phyloP scores from a whole-genome alignment of 1,140 invertebrate genomes.

The Nilaparvata lugens region DNA sequence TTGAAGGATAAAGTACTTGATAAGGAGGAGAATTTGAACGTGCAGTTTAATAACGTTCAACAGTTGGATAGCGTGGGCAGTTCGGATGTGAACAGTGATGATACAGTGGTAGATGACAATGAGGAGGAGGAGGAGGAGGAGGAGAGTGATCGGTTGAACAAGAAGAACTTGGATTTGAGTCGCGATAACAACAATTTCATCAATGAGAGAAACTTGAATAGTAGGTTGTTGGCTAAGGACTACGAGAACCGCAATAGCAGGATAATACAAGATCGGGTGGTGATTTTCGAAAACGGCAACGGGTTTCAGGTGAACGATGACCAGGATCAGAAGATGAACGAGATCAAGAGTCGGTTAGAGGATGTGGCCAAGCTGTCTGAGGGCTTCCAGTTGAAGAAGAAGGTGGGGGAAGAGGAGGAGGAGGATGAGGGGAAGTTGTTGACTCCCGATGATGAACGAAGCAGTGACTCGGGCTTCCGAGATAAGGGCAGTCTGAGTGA shows the following conservation, averaged over 20 bases:
- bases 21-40: background rate
- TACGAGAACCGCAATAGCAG: background rate
- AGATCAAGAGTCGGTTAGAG: slow-evolving; percentile 24
- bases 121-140: slow-evolving; percentile 5
- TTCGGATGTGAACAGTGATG: background rate
- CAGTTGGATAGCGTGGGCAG: background rate
- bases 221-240: background rate
- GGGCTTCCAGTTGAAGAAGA: slow-evolving; percentile 11
- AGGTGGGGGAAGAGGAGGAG: slow-evolving; percentile 29
- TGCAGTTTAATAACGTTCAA: background rate
- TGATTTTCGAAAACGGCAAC: slow-evolving; percentile 1
- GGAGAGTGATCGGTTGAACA: background rate
- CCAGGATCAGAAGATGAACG: slow-evolving; percentile 24
- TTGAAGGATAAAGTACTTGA: background rate
- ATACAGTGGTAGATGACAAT: background rate
- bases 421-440: slow-evolving; percentile 39
- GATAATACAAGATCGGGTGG: background rate
- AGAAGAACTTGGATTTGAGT: background rate
- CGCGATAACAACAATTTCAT: background rate
- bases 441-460: slow-evolving; percentile 44
- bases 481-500: slow-evolving; percentile 38
- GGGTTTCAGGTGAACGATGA: background rate
- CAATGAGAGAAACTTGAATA: background rate
- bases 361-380: slow-evolving; percentile 21
- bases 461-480: slow-evolving; percentile 43